These are phyloP conservation scores for Amphiduros pacificus DNA, from an alignment of 2,888 invertebrate genomes.

Conservation along the genomic window DNA sequence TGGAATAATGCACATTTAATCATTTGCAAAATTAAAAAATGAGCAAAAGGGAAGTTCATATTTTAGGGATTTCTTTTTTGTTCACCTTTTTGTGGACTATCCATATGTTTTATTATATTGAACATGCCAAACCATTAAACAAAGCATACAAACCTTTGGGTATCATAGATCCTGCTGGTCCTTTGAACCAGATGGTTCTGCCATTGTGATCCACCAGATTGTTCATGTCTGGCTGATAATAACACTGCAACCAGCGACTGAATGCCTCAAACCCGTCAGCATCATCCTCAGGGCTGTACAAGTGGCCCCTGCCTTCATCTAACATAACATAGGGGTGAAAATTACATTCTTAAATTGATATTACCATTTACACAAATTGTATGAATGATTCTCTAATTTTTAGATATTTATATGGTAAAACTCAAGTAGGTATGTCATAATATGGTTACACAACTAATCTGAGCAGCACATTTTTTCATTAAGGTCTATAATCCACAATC, in stretches of 20 bases:
- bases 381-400: too few species aligned
- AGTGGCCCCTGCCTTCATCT: neutral
- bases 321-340: neutral
- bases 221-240: conserved; percentile 53
- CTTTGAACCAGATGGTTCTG: conserved; percentile 56
- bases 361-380: too few species aligned
- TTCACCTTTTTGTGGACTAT: neutral
- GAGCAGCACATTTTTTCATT: too few species aligned
- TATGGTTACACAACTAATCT: too few species aligned
- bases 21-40: too few species aligned
- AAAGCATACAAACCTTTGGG: conserved; percentile 7
- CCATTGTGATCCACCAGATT: conserved; percentile 52
- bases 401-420: too few species aligned
- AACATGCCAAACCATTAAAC: neutral
- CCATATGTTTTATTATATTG: neutral
- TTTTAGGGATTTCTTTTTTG: too few species aligned
- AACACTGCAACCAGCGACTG: conserved; percentile 55
- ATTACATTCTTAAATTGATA: too few species aligned
- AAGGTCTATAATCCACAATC: too few species aligned
- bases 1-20: too few species aligned
- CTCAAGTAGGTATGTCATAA: too few species aligned
- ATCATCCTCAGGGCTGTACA: conserved; percentile 39
- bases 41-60: too few species aligned
- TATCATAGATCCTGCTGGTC: conserved; percentile 21
- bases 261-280: conserved; percentile 37